A percentile compares a stretch with the other conserved stretches of the same genome.
These are phyloP conservation scores for Chrysaora quinquecirrha DNA, from an alignment of 30 jellyfish, hydroid and myxozoan species.

Conservation along the genomic window DNA sequence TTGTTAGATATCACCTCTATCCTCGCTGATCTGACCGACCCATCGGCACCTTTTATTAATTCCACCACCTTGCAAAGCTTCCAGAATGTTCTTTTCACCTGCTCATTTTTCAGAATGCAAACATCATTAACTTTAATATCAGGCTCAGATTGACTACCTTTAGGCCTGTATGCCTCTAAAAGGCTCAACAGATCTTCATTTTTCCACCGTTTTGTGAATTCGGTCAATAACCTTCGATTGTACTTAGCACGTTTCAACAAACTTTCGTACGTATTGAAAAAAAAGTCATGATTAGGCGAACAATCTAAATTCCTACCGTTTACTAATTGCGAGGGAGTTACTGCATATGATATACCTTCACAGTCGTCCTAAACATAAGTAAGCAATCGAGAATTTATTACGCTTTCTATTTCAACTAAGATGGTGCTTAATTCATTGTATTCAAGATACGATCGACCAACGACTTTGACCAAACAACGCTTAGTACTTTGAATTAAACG, in stretches of 20 bases:
- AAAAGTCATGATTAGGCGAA: conserved; percentile 1
- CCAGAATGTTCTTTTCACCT: conserved; percentile 48
- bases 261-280: conserved; percentile 47
- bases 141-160: conserved; percentile 26
- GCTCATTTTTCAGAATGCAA: conserved; percentile 30
- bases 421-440: conserved; percentile 29
- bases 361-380: conserved; percentile 20
- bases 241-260: conserved; percentile 44
- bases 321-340: conserved; percentile 42
- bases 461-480: conserved; percentile 6
- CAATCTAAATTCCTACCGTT: conserved; percentile 36
- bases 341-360: conserved; percentile 32
- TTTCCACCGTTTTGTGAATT: conserved; percentile 21
- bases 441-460: conserved; percentile 22
- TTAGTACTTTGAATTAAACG: conserved; percentile 22
- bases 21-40: conserved; percentile 35
- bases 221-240: conserved; percentile 16
- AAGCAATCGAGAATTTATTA: conserved; percentile 33
- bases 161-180: conserved; percentile 49
- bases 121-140: conserved; percentile 18
- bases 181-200: conserved; percentile 45
- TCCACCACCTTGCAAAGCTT: conserved; percentile 56
- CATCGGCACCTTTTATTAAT: conserved; percentile 44
- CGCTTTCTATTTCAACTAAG: conserved; percentile 28
- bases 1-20: conserved; percentile 25